Conservation (phyloP, 2,888 invertebrate genomes). For the Romanomermis culicivorax region DNA sequence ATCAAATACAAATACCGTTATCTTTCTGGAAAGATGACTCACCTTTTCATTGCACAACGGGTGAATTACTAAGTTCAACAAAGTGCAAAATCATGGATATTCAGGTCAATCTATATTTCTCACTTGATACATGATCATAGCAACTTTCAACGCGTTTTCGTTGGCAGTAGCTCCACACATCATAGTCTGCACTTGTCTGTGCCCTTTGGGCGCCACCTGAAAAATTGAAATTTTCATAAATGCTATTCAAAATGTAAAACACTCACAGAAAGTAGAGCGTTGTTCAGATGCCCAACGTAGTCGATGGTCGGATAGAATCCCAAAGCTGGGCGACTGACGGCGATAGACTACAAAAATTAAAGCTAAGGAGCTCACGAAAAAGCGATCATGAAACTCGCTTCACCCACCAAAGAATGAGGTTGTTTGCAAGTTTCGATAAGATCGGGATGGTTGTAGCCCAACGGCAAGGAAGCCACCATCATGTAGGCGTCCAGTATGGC, state of each 20-base stretch:
- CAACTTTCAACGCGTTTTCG: constrained; percentile 83
- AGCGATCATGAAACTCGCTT: background rate
- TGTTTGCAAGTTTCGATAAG: background rate
- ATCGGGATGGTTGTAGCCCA: constrained; percentile 23
- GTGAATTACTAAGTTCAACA: too few species aligned
- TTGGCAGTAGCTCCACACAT: constrained; percentile 92
- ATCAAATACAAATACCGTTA: too few species aligned
- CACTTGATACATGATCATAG: constrained; percentile 60
- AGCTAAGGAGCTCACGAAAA: too few species aligned
- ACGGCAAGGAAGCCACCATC: constrained; percentile 43
- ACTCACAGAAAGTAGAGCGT: constrained; percentile 46
- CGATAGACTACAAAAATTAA: constrained; percentile 46
- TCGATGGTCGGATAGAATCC: constrained; percentile 74
- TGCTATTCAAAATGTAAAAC: too few species aligned
- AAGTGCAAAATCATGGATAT: too few species aligned
- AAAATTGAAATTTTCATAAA: constrained; percentile 9
- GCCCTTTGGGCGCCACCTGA: constrained; percentile 55
- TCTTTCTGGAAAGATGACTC: too few species aligned
- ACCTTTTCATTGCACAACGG: too few species aligned
- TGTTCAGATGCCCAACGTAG: constrained; percentile 55
- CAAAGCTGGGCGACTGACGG: constrained; percentile 81
- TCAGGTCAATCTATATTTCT: too few species aligned
- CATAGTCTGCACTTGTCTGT: constrained; percentile 68
- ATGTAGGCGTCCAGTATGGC: constrained; percentile 70
- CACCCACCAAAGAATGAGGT: background rate